Percentiles rank a stretch among this genome's conserved stretches.
phyloP scores from a whole-genome alignment of 2,797 vertebrate species.

The Pseudochirops corinnae region DNA sequence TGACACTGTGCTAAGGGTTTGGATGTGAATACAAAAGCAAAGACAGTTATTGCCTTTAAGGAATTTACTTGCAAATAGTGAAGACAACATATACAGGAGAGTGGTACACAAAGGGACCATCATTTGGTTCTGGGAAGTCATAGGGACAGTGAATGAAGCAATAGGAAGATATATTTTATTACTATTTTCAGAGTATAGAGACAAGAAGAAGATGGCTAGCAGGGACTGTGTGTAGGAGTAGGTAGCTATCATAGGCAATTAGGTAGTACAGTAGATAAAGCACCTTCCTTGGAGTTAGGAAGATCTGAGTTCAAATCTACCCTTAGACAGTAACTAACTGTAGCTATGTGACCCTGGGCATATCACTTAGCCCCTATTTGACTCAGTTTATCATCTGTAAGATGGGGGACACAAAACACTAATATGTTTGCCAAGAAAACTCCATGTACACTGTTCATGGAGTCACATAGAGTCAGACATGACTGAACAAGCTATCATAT shows the following conservation, averaged over 20 bases:
- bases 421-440: background rate
- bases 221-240: background rate
- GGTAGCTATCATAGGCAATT: background rate
- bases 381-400: too few species aligned
- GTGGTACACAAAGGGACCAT: background rate
- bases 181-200: background rate
- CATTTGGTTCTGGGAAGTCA: background rate
- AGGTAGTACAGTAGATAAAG: background rate
- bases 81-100: background rate
- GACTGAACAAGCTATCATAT: background rate
- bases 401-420: background rate
- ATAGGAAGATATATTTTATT: background rate
- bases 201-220: background rate
- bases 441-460: background rate
- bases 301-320: background rate
- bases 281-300: background rate
- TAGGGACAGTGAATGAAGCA: background rate
- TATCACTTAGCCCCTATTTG: background rate
- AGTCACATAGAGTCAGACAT: background rate
- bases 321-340: background rate
- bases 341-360: background rate
- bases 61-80: background rate
- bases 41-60: background rate
- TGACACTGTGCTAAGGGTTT: background rate
- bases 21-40: background rate